Percentiles rank a stretch among this genome's conserved stretches.
These are phyloP conservation scores for Eidolon helvum DNA, from an alignment of 2,113 vertebrate genomes.

Conservation along the genomic window DNA sequence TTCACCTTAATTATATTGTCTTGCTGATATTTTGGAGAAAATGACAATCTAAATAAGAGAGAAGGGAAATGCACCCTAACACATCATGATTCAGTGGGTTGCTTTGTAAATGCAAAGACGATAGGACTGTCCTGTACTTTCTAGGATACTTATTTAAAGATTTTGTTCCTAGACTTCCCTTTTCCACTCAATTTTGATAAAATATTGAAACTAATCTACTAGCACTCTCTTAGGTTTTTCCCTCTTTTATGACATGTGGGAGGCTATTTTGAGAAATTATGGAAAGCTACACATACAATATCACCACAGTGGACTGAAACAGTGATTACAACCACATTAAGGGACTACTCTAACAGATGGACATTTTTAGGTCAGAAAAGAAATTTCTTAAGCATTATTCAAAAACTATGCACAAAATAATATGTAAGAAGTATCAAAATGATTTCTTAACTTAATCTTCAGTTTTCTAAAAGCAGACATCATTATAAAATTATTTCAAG, in stretches of 20 bases:
- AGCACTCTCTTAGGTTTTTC: not conserved
- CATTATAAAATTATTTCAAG: not conserved
- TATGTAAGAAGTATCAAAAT: not conserved
- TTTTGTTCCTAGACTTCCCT: not conserved
- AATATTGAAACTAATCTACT: not conserved
- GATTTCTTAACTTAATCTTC: not conserved
- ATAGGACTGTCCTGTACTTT: not conserved
- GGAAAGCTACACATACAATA: not conserved
- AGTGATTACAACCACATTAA: not conserved
- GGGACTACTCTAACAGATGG: not conserved
- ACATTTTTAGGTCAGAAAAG: not conserved
- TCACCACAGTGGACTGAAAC: not conserved
- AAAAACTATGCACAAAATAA: not conserved
- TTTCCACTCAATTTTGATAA: not conserved
- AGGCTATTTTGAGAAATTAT: not conserved
- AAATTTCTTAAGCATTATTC: not conserved
- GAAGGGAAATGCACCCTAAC: not conserved
- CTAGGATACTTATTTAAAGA: not conserved
- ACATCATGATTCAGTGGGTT: not conserved
- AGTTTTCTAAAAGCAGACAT: not conserved
- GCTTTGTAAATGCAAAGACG: not conserved
- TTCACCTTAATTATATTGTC: slow-evolving; percentile 1
- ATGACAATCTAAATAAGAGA: not conserved
- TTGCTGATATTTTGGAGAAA: not conserved
- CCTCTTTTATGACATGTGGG: not conserved